Base-by-base conservation (phyloP, 2,888 invertebrate genomes). In the Steinernema hermaphroditum region DNA sequence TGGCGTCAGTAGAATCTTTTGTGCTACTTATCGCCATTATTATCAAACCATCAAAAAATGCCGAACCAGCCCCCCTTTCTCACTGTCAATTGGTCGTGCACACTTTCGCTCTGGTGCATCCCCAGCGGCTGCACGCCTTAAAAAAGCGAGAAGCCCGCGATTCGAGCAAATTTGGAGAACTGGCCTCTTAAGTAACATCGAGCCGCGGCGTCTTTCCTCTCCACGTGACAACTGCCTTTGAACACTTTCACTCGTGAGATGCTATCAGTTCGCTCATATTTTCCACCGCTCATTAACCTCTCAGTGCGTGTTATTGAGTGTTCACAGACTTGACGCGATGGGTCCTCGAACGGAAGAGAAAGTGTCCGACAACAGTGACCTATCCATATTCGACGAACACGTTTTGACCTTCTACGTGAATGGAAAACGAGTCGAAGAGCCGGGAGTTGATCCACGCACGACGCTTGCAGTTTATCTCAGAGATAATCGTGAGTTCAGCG, bases 391-490 rank as follows among this genome's bases (percentile, higher is more conserved):
- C 73, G 80, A 81, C 54, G 34, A 74, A n/a, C 71, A 77, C 34
- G 71, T 75, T 9, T 75, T 85, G 16, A 74, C 83, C 0, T 85
- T 85, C 72, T 85, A 82, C 70, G 85, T 85, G 0, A 85, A 85
- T 70, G 85, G 85, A 43, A 80, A 77, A 46, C 72, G 83, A 41
- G 73, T 83, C 43, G 84, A 82, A 68, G 84, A 82, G 46, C 74
- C 43, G 19, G 69, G 73, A 57, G 80, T 84, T 27, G 85, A 85
- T 72, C 85, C 83, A 1, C 77, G 82, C 69, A 84, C 81, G 50
- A 85, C 83, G 16, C 70, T 85, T 49, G 85, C 83, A 0, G 73
- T 76, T 2, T 85, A 85, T 70, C 72, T 85, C 54, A 72, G 85
- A 34, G 83, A 85, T 73, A 72, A 81, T 24, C 76, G 84, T 82